Evolutionary conservation across 2,888 invertebrate genomes (phyloP), one percentile per base, ranked within the genome.

Genomic region (Aspidiotus rigidus): DNA sequence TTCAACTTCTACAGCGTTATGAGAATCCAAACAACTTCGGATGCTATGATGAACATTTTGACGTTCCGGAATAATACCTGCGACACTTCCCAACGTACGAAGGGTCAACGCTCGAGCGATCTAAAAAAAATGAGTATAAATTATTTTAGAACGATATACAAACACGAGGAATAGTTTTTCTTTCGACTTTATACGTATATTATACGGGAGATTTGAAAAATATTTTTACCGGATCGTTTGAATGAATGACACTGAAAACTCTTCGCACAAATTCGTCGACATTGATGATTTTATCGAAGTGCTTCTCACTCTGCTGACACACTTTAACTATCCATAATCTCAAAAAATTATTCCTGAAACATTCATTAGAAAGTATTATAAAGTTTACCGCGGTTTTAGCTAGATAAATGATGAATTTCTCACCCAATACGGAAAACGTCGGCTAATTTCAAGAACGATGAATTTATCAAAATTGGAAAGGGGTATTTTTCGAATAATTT

Each of bases 31-130:
- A 28, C 93, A 91, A 73, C 90, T 84, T 44, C 95, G 81, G 67
- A 98, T 94, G 71, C 93, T 92, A 76, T 97, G 96, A 78, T 98
- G 97, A 0, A 96, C 93, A 79, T 93, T 92, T 76, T 94, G 93
- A 73, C 92, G 83, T 79, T 97, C 95, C 0, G 93, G 90, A 73
- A 97, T 94, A 41, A 96, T 92, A 17, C 90, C 87, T 1, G 96
- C 94, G 5, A 95, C 89, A 57, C 93, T 93, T 0, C 95, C 96
- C 42, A 97, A 81, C 0, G 93, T 93, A 72, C 91, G 83, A 10
- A 98, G 79, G 0, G 95, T 93, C 10, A 97, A 80, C 0, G 96
- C 93, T 75, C 97, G 83, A 0, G 97, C 97, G 8, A 96, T 77
- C 75, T 76, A 54, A 5, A 69, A 62, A 2, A 63, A 63, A 53